Evolutionary conservation across 37 sponge, comb jelly and placozoan species (phyloP).

Genomic region (Haliclona indistincta): DNA sequence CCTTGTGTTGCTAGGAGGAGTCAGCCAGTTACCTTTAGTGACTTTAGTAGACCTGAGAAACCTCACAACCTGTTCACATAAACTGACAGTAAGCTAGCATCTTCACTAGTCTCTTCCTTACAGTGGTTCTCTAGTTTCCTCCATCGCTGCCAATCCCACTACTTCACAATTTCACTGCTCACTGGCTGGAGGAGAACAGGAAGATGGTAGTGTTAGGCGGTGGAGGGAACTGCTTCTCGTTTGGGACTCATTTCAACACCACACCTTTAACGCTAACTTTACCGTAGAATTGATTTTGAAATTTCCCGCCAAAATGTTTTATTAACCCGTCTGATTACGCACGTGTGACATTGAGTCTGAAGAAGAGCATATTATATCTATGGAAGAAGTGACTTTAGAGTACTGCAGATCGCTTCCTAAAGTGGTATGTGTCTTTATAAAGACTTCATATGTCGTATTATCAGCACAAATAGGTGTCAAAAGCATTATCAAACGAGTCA

Average conservation of each 20-base stretch:
- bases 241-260: conserved; percentile 49
- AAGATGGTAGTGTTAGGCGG: conserved; percentile 31
- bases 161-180: conserved; percentile 3
- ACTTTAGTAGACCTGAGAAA: too few species aligned
- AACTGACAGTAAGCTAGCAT: too few species aligned
- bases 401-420: conserved; percentile 45
- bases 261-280: neutral
- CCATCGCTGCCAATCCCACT: neutral
- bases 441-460: neutral
- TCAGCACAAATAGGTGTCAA: too few species aligned
- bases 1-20: neutral
- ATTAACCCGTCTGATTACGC: too few species aligned
- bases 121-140: neutral
- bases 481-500: too few species aligned
- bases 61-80: too few species aligned
- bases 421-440: conserved; percentile 28
- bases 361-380: too few species aligned
- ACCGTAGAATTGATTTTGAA: too few species aligned
- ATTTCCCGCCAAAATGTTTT: too few species aligned
- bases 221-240: conserved; percentile 65
- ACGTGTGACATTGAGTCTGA: too few species aligned
- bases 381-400: neutral
- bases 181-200: neutral
- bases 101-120: too few species aligned
- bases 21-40: too few species aligned